These are phyloP conservation scores for Natrix natrix DNA, from an alignment of 2,797 vertebrate genomes.

Conservation along the genomic window DNA sequence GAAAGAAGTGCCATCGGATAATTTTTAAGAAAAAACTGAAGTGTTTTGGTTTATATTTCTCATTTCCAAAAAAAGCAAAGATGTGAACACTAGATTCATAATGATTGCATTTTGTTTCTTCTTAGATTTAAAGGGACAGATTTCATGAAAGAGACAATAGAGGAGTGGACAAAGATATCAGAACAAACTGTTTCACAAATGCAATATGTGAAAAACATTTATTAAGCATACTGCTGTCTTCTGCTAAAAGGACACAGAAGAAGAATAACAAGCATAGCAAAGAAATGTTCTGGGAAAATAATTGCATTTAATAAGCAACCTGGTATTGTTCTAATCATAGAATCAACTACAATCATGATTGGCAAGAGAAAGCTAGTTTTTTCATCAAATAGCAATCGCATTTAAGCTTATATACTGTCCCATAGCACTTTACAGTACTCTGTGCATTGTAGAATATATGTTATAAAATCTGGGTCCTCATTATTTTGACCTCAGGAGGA, in stretches of 20 bases:
- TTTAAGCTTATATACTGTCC: background rate
- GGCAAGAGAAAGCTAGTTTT: background rate
- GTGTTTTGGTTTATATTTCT: conserved; percentile 28
- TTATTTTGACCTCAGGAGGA: background rate
- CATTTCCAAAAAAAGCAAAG: conserved; percentile 39
- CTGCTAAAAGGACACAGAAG: conserved; percentile 42
- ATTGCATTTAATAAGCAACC: background rate
- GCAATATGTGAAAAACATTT: conserved; percentile 60
- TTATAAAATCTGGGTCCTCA: background rate
- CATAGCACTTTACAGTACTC: background rate
- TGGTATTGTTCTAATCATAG: background rate
- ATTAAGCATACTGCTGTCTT: conserved; percentile 53
- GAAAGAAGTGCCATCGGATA: background rate
- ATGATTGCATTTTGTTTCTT: conserved; percentile 43
- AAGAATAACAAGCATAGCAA: conserved; percentile 39
- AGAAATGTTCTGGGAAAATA: conserved; percentile 27
- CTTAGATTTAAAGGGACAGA: conserved; percentile 48
- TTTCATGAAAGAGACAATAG: conserved; percentile 60
- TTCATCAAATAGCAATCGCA: background rate
- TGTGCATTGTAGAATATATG: background rate
- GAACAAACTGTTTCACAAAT: conserved; percentile 62
- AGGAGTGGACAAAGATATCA: conserved; percentile 56
- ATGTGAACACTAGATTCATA: conserved; percentile 16
- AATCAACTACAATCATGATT: background rate
- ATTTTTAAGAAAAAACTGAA: background rate